These are phyloP conservation scores for Hirudo medicinalis DNA, from an alignment of 1,140 invertebrate species.

Conservation along the genomic window DNA sequence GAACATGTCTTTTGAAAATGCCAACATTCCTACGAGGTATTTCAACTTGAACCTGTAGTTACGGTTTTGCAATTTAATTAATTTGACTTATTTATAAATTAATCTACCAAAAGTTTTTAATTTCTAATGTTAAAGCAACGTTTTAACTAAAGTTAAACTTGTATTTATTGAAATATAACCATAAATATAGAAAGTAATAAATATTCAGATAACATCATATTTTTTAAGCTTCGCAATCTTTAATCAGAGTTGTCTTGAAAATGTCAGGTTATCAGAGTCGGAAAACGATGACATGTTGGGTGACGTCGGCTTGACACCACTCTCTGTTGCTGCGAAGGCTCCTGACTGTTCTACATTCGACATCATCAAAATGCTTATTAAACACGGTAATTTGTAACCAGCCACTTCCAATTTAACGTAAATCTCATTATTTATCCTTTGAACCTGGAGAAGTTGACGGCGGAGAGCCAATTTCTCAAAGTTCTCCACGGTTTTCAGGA, in stretches of 20 bases:
- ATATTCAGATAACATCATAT: no score
- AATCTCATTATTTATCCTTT: not conserved
- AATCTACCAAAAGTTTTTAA: not conserved
- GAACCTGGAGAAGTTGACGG: no score
- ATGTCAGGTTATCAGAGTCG: not conserved
- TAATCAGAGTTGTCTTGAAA: no score
- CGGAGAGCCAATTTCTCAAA: not conserved
- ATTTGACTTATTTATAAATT: not conserved
- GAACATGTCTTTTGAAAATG: slow-evolving; percentile 18
- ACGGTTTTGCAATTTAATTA: no score
- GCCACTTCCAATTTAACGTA: not conserved
- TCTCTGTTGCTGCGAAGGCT: slow-evolving; percentile 19
- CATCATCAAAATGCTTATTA: slow-evolving; percentile 20
- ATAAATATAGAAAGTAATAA: no score
- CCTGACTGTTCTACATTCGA: slow-evolving; percentile 18
- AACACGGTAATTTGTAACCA: slow-evolving; percentile 14
- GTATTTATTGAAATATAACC: no score
- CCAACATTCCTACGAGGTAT: slow-evolving; percentile 19
- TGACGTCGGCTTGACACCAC: slow-evolving; percentile 20
- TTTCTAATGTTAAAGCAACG: not conserved
- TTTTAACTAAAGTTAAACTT: no score
- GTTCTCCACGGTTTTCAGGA: not conserved
- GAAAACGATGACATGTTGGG: not conserved
- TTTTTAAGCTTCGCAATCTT: no score
- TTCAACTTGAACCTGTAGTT: not conserved